phyloP scores from a whole-genome alignment of 2,113 vertebrate species.

The Cyanoramphus novaezelandiae region DNA sequence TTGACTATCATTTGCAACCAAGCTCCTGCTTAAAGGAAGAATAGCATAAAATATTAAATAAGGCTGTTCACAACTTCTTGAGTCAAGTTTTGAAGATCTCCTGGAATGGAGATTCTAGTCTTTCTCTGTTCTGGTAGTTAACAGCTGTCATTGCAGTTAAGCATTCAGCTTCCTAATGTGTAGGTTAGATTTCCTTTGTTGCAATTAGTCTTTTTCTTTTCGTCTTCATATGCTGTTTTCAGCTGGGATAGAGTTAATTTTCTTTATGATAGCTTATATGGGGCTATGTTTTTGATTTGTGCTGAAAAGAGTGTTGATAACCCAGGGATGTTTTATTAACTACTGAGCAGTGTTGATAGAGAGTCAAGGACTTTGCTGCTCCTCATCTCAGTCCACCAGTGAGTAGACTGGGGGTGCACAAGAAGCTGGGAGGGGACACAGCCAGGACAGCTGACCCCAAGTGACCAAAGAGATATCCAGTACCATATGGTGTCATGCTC shows the following conservation, averaged over 20 bases:
- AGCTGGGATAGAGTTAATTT: background rate
- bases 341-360: background rate
- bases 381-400: rapidly evolving
- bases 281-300: background rate
- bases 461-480: background rate
- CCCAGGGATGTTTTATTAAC: background rate
- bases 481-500: too few relatives aligned
- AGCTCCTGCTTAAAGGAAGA: rapidly evolving
- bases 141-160: background rate
- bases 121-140: background rate
- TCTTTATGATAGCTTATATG: background rate
- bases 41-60: background rate
- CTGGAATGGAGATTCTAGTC: background rate
- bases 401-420: rapidly evolving
- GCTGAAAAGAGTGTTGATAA: background rate
- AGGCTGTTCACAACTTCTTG: background rate
- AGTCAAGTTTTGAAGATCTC: background rate
- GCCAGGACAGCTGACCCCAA: background rate
- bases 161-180: background rate
- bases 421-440: background rate
- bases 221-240: background rate
- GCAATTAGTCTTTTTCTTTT: background rate
- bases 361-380: background rate
- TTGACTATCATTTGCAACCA: background rate
- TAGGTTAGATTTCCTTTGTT: background rate